Evolutionary conservation across 2,113 vertebrate species (phyloP).

Genomic region (Podilymbus podiceps): DNA sequence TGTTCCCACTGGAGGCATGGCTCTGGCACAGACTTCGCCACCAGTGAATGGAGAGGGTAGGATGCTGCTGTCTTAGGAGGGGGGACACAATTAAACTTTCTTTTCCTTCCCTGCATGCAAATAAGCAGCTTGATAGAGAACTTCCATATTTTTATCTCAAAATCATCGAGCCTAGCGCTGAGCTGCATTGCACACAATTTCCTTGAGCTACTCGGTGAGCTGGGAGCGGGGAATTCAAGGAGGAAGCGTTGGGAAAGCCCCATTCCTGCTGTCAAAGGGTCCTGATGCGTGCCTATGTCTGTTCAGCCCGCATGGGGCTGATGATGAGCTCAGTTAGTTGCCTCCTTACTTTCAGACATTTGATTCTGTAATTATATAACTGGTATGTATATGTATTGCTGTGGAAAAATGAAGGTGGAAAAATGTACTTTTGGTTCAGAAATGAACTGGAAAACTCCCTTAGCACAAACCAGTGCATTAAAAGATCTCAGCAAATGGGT

Average conservation of each 20-base stretch:
- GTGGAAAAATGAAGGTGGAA: not conserved
- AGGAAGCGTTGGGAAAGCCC: not conserved
- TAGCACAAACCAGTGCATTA: not conserved
- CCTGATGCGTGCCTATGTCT: not conserved
- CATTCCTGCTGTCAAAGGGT: accelerated
- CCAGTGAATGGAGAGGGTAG: not conserved
- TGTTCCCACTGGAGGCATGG: not conserved
- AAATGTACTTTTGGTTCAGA: not conserved
- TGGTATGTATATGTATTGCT: not conserved
- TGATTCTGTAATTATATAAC: not conserved
- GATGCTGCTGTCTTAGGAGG: not conserved
- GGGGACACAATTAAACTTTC: not conserved
- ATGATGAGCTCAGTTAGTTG: not conserved
- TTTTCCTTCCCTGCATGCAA: not conserved
- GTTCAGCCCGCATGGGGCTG: not conserved
- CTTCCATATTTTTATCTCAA: not conserved
- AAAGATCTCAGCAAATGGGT: not conserved
- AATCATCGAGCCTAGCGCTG: not conserved
- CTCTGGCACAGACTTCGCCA: not conserved
- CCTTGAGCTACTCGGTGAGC: not conserved
- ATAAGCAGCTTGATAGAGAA: not conserved
- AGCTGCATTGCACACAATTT: not conserved
- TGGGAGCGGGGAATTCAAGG: not conserved
- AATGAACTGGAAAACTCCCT: not conserved
- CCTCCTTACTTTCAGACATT: not conserved